Conservation (phyloP, 2,888 invertebrate genomes). For the Pristionchus fissidentatus region DNA sequence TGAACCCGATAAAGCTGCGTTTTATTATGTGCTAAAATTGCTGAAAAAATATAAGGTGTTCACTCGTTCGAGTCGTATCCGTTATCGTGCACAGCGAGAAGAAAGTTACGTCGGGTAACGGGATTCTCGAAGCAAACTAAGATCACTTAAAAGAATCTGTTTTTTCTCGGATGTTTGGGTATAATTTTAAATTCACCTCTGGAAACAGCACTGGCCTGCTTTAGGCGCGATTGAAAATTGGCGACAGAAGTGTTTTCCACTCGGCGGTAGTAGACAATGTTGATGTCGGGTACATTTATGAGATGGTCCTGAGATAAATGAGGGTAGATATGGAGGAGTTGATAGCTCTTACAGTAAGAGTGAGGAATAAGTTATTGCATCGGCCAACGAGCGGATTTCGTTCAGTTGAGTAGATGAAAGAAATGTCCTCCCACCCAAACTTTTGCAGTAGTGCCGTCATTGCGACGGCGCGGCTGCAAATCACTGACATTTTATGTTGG, state of each 20-base stretch:
- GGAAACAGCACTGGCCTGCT: not conserved
- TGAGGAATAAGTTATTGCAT: not conserved
- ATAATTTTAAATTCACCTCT: conserved; percentile 7
- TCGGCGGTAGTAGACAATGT: conserved; percentile 7
- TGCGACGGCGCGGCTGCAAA: not conserved
- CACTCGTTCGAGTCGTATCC: conserved; percentile 33
- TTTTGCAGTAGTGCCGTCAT: not conserved
- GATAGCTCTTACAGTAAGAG: not conserved
- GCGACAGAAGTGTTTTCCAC: not conserved
- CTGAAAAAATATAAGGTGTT: not conserved
- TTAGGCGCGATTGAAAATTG: not conserved
- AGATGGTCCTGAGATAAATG: not conserved
- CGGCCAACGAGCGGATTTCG: conserved; percentile 28
- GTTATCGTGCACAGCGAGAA: conserved; percentile 28
- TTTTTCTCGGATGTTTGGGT: not conserved
- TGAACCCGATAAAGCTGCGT: not conserved
- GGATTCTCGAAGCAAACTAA: conserved; percentile 25
- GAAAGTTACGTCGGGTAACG: conserved; percentile 9
- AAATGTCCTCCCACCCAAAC: conserved; percentile 8
- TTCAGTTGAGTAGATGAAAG: conserved; percentile 9
- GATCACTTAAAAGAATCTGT: not conserved
- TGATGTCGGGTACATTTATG: not conserved
- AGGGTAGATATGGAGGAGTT: too few species aligned
- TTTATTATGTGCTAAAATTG: not conserved
- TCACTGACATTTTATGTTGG: too few species aligned